These are phyloP conservation scores for Megalops cyprinoides DNA, from an alignment of 2,797 vertebrate genomes.

Conservation along the genomic window DNA sequence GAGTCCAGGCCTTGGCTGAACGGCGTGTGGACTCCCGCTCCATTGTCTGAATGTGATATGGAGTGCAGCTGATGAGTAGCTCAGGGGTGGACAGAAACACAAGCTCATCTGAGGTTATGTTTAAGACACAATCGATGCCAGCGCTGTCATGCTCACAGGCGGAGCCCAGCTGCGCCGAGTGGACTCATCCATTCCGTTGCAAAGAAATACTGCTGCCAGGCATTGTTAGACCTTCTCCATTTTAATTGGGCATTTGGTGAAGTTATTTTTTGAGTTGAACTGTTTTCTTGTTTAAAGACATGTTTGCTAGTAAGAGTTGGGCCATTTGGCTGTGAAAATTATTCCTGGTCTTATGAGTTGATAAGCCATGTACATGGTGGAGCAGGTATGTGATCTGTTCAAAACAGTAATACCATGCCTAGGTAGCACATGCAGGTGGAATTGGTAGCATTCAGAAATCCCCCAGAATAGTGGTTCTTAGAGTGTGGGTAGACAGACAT, in stretches of 20 bases:
- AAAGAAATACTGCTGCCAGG: background rate
- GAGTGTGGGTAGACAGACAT: background rate
- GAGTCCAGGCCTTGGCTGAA: constrained; percentile 52
- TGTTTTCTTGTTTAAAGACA: background rate
- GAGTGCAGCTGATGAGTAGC: constrained; percentile 61
- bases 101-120: too few species aligned
- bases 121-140: background rate
- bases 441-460: too few species aligned
- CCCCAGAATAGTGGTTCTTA: too few species aligned
- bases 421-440: background rate
- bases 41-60: constrained; percentile 67
- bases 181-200: background rate
- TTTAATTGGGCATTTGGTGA: background rate
- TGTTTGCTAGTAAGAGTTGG: background rate
- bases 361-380: background rate
- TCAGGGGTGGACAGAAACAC: constrained; percentile 73
- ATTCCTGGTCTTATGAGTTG: background rate
- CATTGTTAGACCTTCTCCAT: background rate
- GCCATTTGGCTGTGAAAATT: background rate
- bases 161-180: background rate
- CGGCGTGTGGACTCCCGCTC: constrained; percentile 60
- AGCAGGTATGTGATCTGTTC: background rate
- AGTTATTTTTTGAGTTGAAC: background rate
- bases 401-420: background rate
- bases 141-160: background rate